A percentile compares a stretch with the other conserved stretches of the same genome.
Conservation (phyloP, 2,797 vertebrate species). For the Pangasius macronema region DNA sequence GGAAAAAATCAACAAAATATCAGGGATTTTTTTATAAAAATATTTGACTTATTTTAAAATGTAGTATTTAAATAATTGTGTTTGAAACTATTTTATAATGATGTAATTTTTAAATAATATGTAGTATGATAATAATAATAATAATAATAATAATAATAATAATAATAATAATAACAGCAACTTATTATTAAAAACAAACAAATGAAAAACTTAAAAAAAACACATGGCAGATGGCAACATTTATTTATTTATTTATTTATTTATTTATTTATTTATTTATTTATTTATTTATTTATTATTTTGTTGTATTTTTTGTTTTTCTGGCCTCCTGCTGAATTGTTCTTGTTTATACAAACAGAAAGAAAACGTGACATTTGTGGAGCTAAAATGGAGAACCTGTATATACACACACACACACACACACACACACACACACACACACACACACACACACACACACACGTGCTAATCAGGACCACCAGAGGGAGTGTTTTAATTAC, state of each 20-base stretch:
- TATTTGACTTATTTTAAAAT: too few relatives aligned
- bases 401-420: background rate
- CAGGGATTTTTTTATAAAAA: too few relatives aligned
- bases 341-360: background rate
- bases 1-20: background rate
- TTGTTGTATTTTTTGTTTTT: too few relatives aligned
- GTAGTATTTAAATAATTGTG: too few relatives aligned
- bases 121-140: background rate
- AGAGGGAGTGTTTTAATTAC: constrained; percentile 51
- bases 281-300: too few relatives aligned
- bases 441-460: constrained; percentile 1
- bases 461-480: constrained; percentile 38
- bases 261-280: too few relatives aligned
- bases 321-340: background rate
- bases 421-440: constrained; percentile 20
- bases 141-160: too few relatives aligned
- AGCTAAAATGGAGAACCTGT: background rate
- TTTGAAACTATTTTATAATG: background rate
- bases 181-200: background rate
- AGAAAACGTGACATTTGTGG: background rate
- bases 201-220: background rate
- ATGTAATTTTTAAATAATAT: background rate
- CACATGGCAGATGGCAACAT: too few relatives aligned
- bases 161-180: too few relatives aligned
- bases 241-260: too few relatives aligned